Conservation (phyloP, 2,797 vertebrate genomes). For the Hippoglossus hippoglossus region DNA sequence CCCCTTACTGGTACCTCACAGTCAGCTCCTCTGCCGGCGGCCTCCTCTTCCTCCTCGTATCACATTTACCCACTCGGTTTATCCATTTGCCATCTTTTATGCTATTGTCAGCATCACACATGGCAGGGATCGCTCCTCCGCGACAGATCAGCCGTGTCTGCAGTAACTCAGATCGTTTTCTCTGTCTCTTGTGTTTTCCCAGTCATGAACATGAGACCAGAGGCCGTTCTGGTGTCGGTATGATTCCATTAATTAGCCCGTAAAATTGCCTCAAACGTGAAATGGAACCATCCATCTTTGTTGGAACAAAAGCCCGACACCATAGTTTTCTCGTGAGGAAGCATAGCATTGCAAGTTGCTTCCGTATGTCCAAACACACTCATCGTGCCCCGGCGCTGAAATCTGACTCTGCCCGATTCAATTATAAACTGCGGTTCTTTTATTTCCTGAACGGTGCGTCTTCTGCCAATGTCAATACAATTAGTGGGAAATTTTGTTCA, state of each 20-base stretch:
- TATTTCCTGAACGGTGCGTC: slow-evolving; percentile 60
- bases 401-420: slow-evolving; percentile 56
- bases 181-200: slow-evolving; percentile 23
- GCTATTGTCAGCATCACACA: slow-evolving; percentile 46
- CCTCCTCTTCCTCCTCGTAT: slow-evolving; percentile 40
- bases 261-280: slow-evolving; percentile 61
- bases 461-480: slow-evolving; percentile 76
- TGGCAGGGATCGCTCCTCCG: slow-evolving; percentile 47
- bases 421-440: slow-evolving; percentile 62
- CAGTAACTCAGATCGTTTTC: slow-evolving; percentile 35
- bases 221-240: slow-evolving; percentile 44
- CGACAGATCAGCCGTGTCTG: slow-evolving; percentile 34
- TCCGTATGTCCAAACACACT: slow-evolving; percentile 73
- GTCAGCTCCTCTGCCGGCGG: slow-evolving; percentile 20
- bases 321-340: slow-evolving; percentile 50
- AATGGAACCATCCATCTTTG: slow-evolving; percentile 62
- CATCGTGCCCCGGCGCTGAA: slow-evolving; percentile 42
- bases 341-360: slow-evolving; percentile 68
- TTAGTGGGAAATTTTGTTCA: slow-evolving; percentile 61
- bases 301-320: slow-evolving; percentile 34
- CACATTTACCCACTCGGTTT: slow-evolving; percentile 12
- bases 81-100: slow-evolving; percentile 33
- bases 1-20: slow-evolving; percentile 47
- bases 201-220: slow-evolving; percentile 43
- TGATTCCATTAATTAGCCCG: slow-evolving; percentile 54